Evolutionary conservation across 2,113 vertebrate genomes (phyloP), one percentile per base, ranked within the genome.

Genomic region (Falcunculus frontatus): DNA sequence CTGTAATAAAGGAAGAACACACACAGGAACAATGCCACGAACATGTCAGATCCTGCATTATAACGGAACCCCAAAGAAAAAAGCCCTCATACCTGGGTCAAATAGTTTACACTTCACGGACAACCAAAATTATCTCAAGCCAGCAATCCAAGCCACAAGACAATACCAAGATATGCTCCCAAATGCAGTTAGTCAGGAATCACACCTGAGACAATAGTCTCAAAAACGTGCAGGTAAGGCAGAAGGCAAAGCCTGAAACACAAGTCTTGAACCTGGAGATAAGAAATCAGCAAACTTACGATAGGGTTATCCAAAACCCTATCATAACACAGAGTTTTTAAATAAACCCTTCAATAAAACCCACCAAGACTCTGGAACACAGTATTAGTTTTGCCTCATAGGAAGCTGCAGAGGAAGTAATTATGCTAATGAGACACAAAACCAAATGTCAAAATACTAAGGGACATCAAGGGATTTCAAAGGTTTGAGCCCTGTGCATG

Each of bases 251-350:
- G 32, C 13, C 44, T 46, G 1, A 84, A 39, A 64, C 22, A 74
- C 3, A 57, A 14, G 8, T 42, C 74, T 56, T 47, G 35, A 81
- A 56, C 33, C 11, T 21, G 32, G 53, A 80, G 30, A 18, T 16
- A 63, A 55, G 47, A 59, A 59, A 77, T 11, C 29, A 42, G 35
- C 29, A 63, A 47, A 44, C 8, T 59, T 57, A 32, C 1, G 17
- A 46, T 0, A 62, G n/a, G 32, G 29, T 67, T 73, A 65, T 21
- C 33, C 27, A 35, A 72, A 77, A 27, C 9, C n/a, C 49, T 47
- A 55, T 12, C 1, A 13, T 11, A 44, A 73, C 6, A 63, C 0
- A 46, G 15, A 33, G 6, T 3, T 73, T 63, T 44, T 5, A 15
- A 55, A 55, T 6, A 64, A 55, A 39, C 15, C n/a, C 47, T 72